phyloP scores from a whole-genome alignment of 1,140 invertebrate species.

The Panonychus citri region DNA sequence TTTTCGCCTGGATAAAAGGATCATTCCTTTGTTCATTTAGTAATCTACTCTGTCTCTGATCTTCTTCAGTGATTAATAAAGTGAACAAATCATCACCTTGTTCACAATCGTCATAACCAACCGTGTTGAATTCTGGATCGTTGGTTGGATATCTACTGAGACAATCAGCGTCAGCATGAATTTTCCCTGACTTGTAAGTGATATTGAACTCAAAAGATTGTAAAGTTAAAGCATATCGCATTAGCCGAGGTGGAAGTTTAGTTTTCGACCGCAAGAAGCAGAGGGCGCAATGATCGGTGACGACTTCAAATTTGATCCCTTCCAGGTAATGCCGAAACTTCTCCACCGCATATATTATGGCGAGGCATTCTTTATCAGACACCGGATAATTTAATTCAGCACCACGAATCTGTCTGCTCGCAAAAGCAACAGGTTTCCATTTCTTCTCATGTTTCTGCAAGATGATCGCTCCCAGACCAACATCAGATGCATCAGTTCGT shows the following conservation, averaged over 20 bases:
- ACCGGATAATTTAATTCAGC: conserved; percentile 15
- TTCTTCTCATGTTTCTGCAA: neutral
- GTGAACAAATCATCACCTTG: neutral
- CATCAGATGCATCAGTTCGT: neutral
- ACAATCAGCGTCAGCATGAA: neutral
- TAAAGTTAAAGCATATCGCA: neutral
- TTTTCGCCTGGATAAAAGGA: neutral
- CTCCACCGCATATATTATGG: conserved; percentile 22
- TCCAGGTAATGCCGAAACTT: conserved; percentile 28
- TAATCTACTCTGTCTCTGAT: neutral
- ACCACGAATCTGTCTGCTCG: conserved; percentile 12
- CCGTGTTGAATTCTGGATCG: neutral
- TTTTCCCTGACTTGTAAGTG: neutral
- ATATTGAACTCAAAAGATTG: neutral
- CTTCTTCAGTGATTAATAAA: neutral
- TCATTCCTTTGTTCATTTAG: neutral
- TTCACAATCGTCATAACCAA: neutral
- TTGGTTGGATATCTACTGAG: neutral
- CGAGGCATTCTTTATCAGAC: conserved; percentile 23
- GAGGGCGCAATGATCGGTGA: conserved; percentile 6
- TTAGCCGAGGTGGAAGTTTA: conserved; percentile 1
- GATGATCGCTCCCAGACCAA: conserved; percentile 1
- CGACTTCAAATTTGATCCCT: conserved; percentile 12
- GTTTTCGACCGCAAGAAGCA: neutral
- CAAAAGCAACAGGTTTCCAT: neutral